Evolutionary conservation across 2,888 invertebrate genomes (phyloP).

Genomic region (Folsomia candida): DNA sequence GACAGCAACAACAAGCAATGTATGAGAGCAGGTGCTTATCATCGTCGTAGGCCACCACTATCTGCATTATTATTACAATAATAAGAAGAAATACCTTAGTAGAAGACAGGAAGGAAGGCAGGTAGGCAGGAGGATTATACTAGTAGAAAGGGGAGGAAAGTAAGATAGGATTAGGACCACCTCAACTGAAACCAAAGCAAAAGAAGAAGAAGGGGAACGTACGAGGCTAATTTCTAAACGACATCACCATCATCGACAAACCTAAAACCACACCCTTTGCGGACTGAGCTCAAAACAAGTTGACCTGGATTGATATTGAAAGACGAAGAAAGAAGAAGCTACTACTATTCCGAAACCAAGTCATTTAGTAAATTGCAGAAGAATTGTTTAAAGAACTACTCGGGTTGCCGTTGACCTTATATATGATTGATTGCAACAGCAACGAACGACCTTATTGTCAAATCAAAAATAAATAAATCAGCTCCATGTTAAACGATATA

Average conservation of each 20-base stretch:
- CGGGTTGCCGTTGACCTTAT: not conserved
- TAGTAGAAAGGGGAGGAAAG: no score
- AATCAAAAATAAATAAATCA: not conserved
- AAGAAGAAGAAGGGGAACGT: not conserved
- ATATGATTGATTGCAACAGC: not conserved
- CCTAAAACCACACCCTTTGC: not conserved
- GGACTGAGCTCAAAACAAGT: not conserved
- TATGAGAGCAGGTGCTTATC: not conserved
- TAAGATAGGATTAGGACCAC: no score
- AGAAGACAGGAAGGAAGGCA: no score
- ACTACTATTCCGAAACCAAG: not conserved
- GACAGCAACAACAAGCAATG: not conserved
- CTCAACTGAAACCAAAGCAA: not conserved
- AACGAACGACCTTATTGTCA: not conserved
- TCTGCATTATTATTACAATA: no score
- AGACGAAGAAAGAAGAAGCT: not conserved
- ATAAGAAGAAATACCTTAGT: no score
- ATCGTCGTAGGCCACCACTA: not conserved
- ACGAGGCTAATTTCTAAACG: not conserved
- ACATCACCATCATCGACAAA: not conserved
- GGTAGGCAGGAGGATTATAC: no score
- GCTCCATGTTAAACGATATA: conserved; percentile 3
- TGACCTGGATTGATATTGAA: not conserved
- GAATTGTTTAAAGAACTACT: no score
- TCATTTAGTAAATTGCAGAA: not conserved